Conservation (phyloP, 1,140 invertebrate species). For the Papilio xuthus region DNA sequence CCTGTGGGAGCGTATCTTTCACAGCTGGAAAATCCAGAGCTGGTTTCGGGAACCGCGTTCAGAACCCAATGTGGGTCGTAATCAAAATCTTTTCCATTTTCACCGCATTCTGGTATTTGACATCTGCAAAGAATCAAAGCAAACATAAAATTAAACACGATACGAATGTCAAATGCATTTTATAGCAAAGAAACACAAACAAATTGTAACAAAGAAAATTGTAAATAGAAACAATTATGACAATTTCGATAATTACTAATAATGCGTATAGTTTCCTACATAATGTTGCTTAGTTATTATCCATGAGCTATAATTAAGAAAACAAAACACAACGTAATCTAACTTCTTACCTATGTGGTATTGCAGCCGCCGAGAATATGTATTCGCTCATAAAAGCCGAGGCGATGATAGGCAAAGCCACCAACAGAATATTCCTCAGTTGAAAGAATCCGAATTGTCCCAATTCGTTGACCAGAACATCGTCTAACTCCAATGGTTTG, state of each 20-base stretch:
- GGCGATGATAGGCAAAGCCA: constrained; percentile 48
- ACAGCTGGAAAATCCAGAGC: constrained; percentile 47
- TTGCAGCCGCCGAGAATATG: constrained; percentile 51
- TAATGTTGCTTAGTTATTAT: neutral
- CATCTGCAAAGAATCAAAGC: constrained; percentile 80
- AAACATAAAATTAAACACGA: neutral
- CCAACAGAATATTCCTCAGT: constrained; percentile 42
- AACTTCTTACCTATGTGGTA: constrained; percentile 47
- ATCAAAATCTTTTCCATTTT: constrained; percentile 50
- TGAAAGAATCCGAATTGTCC: constrained; percentile 58
- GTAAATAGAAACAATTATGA: neutral
- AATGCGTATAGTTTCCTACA: neutral
- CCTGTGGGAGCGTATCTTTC: constrained; percentile 42
- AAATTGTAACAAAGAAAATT: neutral
- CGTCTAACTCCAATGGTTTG: constrained; percentile 54
- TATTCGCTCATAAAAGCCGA: constrained; percentile 52
- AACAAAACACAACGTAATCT: neutral
- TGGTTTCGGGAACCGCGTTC: constrained; percentile 75
- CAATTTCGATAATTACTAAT: no score
- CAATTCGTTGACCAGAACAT: constrained; percentile 56
- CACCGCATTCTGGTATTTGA: constrained; percentile 85
- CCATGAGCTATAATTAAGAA: neutral
- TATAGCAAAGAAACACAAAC: no score
- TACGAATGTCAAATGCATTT: no score
- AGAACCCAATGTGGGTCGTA: constrained; percentile 81